Conservation (phyloP, 2,888 invertebrate species). For the Thymelicus sylvestris region DNA sequence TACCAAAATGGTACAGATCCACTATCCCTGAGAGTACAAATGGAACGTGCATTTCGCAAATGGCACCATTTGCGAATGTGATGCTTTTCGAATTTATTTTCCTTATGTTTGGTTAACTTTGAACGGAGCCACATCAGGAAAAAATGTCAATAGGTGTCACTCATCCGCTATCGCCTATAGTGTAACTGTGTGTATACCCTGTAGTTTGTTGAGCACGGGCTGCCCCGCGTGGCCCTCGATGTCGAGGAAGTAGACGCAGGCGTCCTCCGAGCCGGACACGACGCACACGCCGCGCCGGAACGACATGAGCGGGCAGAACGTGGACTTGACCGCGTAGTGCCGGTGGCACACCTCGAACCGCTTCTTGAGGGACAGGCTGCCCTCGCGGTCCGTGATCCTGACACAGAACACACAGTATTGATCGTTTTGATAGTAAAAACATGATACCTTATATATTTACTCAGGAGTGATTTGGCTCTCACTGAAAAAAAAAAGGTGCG, state of each 20-base stretch:
- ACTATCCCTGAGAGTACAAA: no score
- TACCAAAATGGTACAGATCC: no score
- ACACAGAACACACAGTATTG: background rate
- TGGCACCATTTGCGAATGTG: no score
- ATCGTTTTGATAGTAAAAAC: background rate
- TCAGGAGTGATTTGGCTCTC: no score
- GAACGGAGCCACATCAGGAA: no score
- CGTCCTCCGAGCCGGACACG: slow-evolving; percentile 92
- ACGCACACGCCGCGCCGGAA: slow-evolving; percentile 92
- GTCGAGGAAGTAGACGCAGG: slow-evolving; percentile 91
- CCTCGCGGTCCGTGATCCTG: slow-evolving; percentile 88
- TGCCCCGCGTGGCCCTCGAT: slow-evolving; percentile 85
- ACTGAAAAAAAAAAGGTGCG: no score
- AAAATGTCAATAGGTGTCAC: no score
- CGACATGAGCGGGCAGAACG: slow-evolving; percentile 94
- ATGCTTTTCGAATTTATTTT: no score
- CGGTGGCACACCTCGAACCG: slow-evolving; percentile 87
- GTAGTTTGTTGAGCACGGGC: slow-evolving; percentile 85
- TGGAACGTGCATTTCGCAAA: no score
- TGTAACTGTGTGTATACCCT: slow-evolving; percentile 60
- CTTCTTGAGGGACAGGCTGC: slow-evolving; percentile 86
- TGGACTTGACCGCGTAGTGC: slow-evolving; percentile 86
- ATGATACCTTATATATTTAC: no score
- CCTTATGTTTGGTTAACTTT: no score
- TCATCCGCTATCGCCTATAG: no score